Percentiles rank a stretch among this genome's conserved stretches.
phyloP scores from a whole-genome alignment of 2,797 vertebrate genomes.

The Coregonus sp. region DNA sequence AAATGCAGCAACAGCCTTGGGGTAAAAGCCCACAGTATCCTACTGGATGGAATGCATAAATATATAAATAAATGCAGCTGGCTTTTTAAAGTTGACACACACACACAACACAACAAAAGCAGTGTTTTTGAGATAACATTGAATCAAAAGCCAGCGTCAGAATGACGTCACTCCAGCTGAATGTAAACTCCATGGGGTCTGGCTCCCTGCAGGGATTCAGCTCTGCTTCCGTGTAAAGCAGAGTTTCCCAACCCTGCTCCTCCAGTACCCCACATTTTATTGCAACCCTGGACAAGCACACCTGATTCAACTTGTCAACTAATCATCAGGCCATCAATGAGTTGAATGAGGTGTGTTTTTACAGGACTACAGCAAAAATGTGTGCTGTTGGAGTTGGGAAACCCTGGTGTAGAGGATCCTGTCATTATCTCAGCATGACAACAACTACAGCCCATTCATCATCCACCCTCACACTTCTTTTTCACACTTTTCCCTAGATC shows the following conservation, averaged over 20 bases:
- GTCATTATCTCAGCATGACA: neutral
- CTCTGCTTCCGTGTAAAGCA: neutral
- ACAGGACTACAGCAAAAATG: too few species aligned
- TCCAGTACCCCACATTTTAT: too few species aligned
- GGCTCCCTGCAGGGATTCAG: neutral
- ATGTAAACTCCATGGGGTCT: neutral
- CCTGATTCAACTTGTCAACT: too few species aligned
- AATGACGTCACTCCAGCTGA: neutral
- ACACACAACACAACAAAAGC: neutral
- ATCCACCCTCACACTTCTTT: neutral
- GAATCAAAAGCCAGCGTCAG: neutral
- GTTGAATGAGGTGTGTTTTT: too few species aligned
- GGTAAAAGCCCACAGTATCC: neutral
- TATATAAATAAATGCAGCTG: neutral
- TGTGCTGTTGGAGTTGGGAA: too few species aligned
- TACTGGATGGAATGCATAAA: neutral
- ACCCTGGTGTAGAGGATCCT: neutral
- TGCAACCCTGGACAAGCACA: too few species aligned
- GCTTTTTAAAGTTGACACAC: neutral
- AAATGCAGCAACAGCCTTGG: constrained; percentile 5
- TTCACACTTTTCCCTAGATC: neutral
- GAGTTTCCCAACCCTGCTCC: too few species aligned
- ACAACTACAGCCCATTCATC: neutral
- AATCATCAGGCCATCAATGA: too few species aligned
- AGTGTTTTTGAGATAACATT: neutral